phyloP scores from a whole-genome alignment of 2,113 vertebrate species.

The Turnix velox region DNA sequence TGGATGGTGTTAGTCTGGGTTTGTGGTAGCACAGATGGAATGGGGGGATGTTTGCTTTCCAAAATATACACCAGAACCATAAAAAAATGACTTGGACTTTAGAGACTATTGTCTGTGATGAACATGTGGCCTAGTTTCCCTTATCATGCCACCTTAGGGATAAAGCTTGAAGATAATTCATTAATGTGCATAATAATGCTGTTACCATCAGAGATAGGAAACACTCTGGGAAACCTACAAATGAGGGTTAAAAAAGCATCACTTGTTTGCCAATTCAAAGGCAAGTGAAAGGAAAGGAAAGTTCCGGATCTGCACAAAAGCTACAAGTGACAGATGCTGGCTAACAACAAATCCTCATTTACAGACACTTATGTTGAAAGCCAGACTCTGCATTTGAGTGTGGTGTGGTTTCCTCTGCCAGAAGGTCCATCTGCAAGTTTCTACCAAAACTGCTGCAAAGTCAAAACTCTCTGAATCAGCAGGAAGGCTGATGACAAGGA shows the following conservation, averaged over 20 bases:
- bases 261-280: neutral
- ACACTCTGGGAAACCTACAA: neutral
- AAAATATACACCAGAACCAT: neutral
- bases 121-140: neutral
- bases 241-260: neutral
- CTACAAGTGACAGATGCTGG: neutral
- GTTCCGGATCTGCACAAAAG: neutral
- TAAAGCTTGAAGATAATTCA: neutral
- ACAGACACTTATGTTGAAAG: neutral
- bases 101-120: neutral
- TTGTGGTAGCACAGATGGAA: neutral
- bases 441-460: constrained; percentile 9
- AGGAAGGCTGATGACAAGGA: neutral
- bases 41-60: neutral
- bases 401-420: neutral
- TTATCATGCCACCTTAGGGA: neutral
- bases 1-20: neutral
- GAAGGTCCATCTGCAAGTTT: neutral
- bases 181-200: neutral
- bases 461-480: neutral
- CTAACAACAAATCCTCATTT: neutral
- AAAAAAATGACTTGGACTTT: neutral
- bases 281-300: too few relatives aligned
- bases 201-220: neutral
- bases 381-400: neutral